phyloP scores from a whole-genome alignment of 2,797 vertebrate species.

The Gambelia wislizenii region DNA sequence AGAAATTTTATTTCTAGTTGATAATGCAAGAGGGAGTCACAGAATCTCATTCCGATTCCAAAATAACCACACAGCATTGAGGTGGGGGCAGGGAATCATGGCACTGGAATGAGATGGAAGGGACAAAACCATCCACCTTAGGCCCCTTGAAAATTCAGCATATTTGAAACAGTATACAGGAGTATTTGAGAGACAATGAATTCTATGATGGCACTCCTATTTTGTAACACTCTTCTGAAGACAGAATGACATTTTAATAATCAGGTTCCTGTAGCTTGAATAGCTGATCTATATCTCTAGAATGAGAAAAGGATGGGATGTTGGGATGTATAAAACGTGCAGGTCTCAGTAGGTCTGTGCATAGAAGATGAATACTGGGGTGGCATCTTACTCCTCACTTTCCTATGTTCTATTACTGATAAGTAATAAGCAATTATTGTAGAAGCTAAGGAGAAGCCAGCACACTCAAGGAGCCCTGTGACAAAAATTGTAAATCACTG shows the following conservation, averaged over 20 bases:
- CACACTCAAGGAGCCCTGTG: neutral
- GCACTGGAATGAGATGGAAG: neutral
- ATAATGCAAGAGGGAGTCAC: neutral
- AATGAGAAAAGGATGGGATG: slow-evolving; percentile 10
- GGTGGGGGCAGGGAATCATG: neutral
- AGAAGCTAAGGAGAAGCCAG: neutral
- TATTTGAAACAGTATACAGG: neutral
- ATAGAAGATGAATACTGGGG: neutral
- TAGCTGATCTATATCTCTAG: slow-evolving; percentile 25
- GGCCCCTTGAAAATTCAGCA: neutral
- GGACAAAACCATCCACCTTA: too few species aligned
- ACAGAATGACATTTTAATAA: slow-evolving; percentile 30
- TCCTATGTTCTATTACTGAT: neutral
- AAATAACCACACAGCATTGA: too few species aligned
- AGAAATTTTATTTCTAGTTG: neutral
- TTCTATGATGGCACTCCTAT: neutral
- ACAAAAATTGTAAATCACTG: neutral
- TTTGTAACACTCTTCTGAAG: neutral
- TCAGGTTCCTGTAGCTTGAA: slow-evolving; percentile 13
- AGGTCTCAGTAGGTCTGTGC: neutral
- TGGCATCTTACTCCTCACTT: neutral
- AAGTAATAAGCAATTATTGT: slow-evolving; percentile 34
- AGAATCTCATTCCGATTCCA: neutral
- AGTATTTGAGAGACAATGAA: neutral
- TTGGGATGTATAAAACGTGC: slow-evolving; percentile 27